Percentiles rank a stretch among this genome's conserved stretches.
Evolutionary conservation across 2,113 vertebrate genomes (phyloP).

Genomic region (Recurvirostra avosetta): DNA sequence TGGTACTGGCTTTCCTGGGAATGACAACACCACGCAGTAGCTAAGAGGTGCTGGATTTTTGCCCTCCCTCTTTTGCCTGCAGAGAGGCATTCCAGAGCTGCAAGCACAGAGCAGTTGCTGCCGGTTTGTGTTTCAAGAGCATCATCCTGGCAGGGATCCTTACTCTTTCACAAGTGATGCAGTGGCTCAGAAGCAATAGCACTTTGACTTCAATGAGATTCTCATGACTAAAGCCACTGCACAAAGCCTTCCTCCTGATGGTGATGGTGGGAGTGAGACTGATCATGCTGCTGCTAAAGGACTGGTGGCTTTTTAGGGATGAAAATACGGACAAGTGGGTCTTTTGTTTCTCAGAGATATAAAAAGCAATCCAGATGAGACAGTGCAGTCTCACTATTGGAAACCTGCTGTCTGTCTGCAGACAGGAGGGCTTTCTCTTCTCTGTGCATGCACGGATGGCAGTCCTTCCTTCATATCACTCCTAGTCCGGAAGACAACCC

Average conservation of each 20-base stretch:
- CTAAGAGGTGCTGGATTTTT: background rate
- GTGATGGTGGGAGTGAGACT: background rate
- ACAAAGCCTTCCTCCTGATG: background rate
- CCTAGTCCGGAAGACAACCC: background rate
- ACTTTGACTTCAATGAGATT: background rate
- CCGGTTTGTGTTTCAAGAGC: background rate
- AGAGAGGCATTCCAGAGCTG: background rate
- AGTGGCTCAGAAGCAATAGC: background rate
- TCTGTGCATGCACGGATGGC: background rate
- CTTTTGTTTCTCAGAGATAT: background rate
- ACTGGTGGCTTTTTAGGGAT: background rate
- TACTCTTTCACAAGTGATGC: background rate
- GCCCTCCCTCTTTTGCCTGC: background rate
- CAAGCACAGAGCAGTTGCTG: background rate
- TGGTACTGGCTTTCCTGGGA: background rate
- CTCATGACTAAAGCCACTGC: background rate
- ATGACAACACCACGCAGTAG: accelerated
- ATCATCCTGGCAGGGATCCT: background rate
- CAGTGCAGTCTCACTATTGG: background rate
- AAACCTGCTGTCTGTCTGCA: background rate
- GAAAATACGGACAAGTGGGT: background rate
- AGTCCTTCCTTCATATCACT: background rate
- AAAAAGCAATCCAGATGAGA: background rate
- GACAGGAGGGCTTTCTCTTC: background rate
- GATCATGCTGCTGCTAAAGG: background rate